Evolutionary conservation across 2,888 invertebrate species (phyloP).

Genomic region (Allophyes oxyacanthae): DNA sequence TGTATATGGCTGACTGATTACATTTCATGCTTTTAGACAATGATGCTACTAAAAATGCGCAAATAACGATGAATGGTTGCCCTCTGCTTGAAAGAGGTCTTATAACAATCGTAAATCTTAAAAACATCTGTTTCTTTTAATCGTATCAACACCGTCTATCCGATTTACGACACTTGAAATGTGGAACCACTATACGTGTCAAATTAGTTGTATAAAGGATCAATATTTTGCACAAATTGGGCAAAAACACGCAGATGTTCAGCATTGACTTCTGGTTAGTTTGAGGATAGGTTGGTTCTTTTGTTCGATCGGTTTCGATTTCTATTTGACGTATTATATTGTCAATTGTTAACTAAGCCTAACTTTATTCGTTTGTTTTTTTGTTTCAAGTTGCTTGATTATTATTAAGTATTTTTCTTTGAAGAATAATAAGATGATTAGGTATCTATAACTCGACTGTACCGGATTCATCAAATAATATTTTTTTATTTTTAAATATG

Average conservation of each 20-base stretch:
- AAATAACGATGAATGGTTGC: too few relatives aligned
- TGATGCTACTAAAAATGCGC: too few relatives aligned
- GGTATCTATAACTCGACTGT: too few relatives aligned
- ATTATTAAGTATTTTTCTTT: too few relatives aligned
- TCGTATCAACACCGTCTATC: slow-evolving; percentile 43
- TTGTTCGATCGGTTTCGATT: slow-evolving; percentile 35
- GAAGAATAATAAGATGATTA: too few relatives aligned
- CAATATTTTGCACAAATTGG: slow-evolving; percentile 59
- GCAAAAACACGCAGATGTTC: slow-evolving; percentile 53
- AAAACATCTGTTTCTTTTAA: slow-evolving; percentile 51
- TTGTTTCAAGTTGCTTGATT: too few relatives aligned
- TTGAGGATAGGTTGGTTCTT: neutral
- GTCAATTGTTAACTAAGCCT: neutral
- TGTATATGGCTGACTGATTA: too few relatives aligned
- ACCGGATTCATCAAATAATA: too few relatives aligned
- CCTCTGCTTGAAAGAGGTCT: too few relatives aligned
- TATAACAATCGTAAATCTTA: slow-evolving; percentile 9
- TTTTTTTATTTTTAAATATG: too few relatives aligned
- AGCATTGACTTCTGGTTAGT: slow-evolving; percentile 26
- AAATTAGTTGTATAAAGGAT: slow-evolving; percentile 56
- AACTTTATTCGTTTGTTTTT: neutral
- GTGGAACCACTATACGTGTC: slow-evolving; percentile 58
- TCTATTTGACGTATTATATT: slow-evolving; percentile 12
- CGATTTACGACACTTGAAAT: slow-evolving; percentile 32
- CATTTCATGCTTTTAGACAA: too few relatives aligned